Evolutionary conservation across 2,888 invertebrate species (phyloP).

Genomic region (Pristionchus fissidentatus): DNA sequence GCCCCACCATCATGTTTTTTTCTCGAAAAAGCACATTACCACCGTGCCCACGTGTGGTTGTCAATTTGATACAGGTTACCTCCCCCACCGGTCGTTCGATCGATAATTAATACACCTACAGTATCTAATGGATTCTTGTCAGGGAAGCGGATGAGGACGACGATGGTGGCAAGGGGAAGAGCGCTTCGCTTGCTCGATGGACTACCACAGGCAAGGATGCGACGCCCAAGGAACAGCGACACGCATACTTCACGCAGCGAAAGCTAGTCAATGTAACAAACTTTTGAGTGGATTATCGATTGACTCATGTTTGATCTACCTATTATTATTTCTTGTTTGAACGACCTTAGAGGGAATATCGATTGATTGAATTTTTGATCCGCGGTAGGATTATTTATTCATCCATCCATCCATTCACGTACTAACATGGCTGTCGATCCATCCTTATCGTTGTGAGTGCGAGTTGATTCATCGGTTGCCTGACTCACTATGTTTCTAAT

Average conservation of each 20-base stretch:
- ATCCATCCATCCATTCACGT: no score
- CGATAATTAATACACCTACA: neutral
- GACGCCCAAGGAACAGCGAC: conserved; percentile 48
- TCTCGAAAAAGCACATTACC: neutral
- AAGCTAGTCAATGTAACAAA: conserved; percentile 53
- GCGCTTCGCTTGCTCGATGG: conserved; percentile 24
- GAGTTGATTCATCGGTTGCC: no score
- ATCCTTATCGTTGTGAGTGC: no score
- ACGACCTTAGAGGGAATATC: no score
- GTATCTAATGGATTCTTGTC: neutral
- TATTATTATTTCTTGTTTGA: no score
- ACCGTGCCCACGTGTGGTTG: no score
- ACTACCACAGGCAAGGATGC: conserved; percentile 51
- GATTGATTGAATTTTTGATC: no score
- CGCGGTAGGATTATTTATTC: no score
- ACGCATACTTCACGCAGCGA: conserved; percentile 60
- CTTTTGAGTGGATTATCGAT: conserved; percentile 44
- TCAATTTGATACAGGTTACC: neutral
- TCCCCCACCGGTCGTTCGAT: neutral
- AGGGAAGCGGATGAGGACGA: conserved; percentile 69
- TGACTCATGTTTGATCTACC: neutral
- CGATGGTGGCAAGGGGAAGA: neutral
- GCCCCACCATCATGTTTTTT: no score
- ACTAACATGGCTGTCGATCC: no score
- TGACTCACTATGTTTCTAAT: neutral